phyloP scores from a whole-genome alignment of 2,113 vertebrate genomes.

The Peromyscus californicus region DNA sequence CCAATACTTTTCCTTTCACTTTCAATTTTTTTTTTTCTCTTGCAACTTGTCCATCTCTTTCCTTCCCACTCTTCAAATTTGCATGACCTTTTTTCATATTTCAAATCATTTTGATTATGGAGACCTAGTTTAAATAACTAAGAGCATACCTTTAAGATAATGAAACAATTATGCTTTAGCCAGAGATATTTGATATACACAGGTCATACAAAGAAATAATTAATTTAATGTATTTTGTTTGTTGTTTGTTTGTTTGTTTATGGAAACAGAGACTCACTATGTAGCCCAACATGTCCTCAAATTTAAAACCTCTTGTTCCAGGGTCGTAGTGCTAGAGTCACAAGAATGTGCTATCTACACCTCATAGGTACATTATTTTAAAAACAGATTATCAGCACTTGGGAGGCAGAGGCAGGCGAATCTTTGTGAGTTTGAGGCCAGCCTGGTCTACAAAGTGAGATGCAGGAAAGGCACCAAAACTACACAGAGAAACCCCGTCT shows the following conservation, averaged over 20 bases:
- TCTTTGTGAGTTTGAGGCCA: no score
- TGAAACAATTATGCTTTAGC: not conserved
- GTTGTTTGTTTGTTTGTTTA: not conserved
- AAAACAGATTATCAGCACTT: not conserved
- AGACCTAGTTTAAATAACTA: not conserved
- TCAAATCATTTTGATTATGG: not conserved
- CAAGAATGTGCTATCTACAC: not conserved
- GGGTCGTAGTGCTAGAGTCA: not conserved
- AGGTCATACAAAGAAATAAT: not conserved
- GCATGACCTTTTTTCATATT: not conserved
- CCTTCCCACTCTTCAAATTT: not conserved
- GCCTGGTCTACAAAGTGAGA: no score
- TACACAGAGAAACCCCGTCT: no score
- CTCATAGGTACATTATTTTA: not conserved
- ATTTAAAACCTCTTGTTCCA: not conserved
- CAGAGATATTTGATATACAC: not conserved
- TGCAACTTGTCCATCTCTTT: not conserved
- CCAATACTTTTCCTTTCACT: no score
- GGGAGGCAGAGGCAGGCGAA: no score
- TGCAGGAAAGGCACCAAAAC: no score
- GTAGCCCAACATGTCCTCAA: not conserved
- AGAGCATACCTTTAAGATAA: not conserved
- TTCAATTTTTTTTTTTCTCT: no score
- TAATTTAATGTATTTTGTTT: not conserved
- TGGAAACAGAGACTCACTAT: not conserved